Evolutionary conservation across 2,888 invertebrate species (phyloP), one percentile per base, ranked within the genome.

Genomic region (Ophion costatus): DNA sequence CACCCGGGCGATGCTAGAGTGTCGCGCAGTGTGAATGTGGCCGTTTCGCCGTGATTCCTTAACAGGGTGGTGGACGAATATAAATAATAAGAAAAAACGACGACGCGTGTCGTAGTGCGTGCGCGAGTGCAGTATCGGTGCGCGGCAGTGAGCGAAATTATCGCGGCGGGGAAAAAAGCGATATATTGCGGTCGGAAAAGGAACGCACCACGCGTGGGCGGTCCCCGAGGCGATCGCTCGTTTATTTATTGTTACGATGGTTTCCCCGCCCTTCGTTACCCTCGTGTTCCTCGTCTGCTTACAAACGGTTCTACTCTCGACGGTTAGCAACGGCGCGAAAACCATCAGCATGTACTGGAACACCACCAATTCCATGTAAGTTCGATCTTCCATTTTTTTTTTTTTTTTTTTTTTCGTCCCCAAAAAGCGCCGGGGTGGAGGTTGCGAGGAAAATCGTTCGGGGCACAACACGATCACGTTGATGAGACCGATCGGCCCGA

Each of bases 281-380:
- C 91, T 93, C 90, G 92, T 93, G 91, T 93, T 95, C 90, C 90
- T 93, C 90, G 93, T 95, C 88, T 95, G 95, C 89, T 94, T 95
- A 76, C 94, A 95, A 94, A 95, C 95, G 94, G 95, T 95, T 91
- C 94, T 96, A 90, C 95, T 96, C 88, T 95, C 95, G 92, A 95
- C 95, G 64, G 95, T 95, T 94, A 96, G 96, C 92, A 97, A 97
- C 94, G 97, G 97, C 94, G 97, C 97, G 86, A 97, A 97, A 94
- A 96, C 97, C 80, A 97, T 97, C 94, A 97, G 96, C 94, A 97
- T 98, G 94, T 97, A 98, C 93, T 98, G 98, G 98, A 98, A 98
- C 95, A 97, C 97, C 89, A 97, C 97, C 88, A 98, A 98, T 94
- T 97, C 97, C 94, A 98, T 98, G 95, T 95, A 94, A 95, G 95